phyloP scores from a whole-genome alignment of 2,797 vertebrate species.

The Malacoraja senta region DNA sequence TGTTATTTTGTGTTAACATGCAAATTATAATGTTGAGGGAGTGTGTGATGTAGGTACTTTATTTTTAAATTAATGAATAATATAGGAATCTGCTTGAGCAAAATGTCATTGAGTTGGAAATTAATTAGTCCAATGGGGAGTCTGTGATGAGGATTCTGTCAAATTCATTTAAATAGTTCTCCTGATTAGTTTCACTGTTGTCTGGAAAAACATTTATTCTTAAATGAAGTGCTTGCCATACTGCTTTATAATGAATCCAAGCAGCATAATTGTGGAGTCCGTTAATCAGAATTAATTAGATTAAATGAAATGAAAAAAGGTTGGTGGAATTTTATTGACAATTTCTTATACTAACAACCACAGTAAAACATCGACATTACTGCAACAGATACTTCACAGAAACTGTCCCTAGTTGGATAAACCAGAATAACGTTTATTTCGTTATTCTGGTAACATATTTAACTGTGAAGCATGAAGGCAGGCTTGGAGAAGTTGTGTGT shows the following conservation, averaged over 20 bases:
- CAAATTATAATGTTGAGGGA: slow-evolving; percentile 9
- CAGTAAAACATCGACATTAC: not conserved
- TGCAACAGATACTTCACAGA: not conserved
- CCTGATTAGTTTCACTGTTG: slow-evolving; percentile 23
- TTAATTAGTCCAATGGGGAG: slow-evolving; percentile 30
- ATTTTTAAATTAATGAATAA: slow-evolving; percentile 36
- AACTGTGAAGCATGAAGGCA: not conserved
- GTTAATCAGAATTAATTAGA: slow-evolving; percentile 35
- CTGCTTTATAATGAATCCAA: slow-evolving; percentile 24
- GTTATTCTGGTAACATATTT: not conserved
- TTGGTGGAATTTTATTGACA: not conserved
- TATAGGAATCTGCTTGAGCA: not conserved
- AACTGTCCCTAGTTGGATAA: not conserved
- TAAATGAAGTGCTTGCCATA: slow-evolving; percentile 10
- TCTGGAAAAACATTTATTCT: slow-evolving; percentile 27
- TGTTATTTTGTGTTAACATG: not conserved
- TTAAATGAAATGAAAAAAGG: not conserved
- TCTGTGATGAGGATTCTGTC: slow-evolving; percentile 22
- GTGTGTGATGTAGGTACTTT: not conserved
- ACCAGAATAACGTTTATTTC: slow-evolving; percentile 1
- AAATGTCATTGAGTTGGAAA: slow-evolving; percentile 34
- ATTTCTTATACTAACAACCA: not conserved
- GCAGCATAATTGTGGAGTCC: not conserved
- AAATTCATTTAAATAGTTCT: slow-evolving; percentile 25
- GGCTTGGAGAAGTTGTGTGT: not conserved